A percentile compares a stretch with the other conserved stretches of the same genome.
These are phyloP conservation scores for Capromys pilorides DNA, from an alignment of 2,797 vertebrate species.

Conservation along the genomic window DNA sequence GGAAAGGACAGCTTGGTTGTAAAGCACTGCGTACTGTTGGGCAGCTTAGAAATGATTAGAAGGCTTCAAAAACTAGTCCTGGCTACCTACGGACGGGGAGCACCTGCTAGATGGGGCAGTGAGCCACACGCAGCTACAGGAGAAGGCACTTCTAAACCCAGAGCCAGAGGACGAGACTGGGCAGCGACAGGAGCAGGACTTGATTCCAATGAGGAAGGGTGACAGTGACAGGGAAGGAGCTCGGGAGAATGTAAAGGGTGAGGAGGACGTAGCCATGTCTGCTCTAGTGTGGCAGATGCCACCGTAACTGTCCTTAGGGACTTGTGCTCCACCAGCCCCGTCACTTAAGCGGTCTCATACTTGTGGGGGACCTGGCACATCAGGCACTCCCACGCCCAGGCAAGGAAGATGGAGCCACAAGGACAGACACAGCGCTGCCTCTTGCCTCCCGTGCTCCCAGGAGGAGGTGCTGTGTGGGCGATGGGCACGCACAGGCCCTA, in stretches of 20 bases:
- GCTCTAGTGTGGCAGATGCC: neutral
- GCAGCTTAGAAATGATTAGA: constrained; percentile 3
- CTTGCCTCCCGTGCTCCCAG: neutral
- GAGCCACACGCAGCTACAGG: neutral
- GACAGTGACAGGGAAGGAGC: neutral
- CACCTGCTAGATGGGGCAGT: neutral
- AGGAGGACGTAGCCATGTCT: neutral
- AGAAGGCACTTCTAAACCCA: neutral
- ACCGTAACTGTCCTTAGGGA: neutral
- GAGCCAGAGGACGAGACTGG: neutral
- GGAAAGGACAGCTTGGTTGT: neutral
- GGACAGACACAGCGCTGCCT: neutral
- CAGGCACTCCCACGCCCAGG: neutral
- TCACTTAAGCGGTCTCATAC: neutral
- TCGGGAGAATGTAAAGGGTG: neutral
- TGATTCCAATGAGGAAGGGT: neutral
- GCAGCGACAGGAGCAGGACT: neutral
- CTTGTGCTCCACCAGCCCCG: neutral
- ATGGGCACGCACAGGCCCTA: neutral
- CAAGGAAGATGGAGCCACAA: neutral
- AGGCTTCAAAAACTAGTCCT: neutral
- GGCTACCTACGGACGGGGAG: neutral
- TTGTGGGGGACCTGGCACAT: neutral
- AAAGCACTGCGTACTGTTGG: neutral
- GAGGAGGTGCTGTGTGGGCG: neutral